Evolutionary conservation across 2,113 vertebrate species (phyloP).

Genomic region (Heteronetta atricapilla): DNA sequence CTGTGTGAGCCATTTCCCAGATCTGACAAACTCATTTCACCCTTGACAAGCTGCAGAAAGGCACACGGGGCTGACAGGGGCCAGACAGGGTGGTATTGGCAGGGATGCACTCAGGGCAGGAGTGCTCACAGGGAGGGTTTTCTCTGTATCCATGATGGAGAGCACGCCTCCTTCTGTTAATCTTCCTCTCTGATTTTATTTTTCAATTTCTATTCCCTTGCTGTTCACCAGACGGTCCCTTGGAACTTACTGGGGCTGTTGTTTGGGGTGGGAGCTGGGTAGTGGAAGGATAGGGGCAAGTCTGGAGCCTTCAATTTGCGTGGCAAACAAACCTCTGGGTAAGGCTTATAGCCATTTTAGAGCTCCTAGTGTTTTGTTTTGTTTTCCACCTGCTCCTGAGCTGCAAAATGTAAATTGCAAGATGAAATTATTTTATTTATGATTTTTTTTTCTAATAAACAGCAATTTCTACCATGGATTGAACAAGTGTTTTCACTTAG

Average conservation of each 20-base stretch:
- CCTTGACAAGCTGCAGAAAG: background rate
- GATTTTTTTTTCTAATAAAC: conserved; percentile 64
- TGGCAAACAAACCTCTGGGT: background rate
- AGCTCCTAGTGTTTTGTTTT: background rate
- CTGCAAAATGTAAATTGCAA: conserved; percentile 49
- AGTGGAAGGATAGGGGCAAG: background rate
- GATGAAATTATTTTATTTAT: conserved; percentile 57
- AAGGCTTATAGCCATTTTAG: background rate
- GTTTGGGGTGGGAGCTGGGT: background rate
- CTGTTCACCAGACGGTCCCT: background rate
- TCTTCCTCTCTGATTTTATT: background rate
- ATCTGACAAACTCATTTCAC: background rate
- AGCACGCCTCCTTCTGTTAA: background rate
- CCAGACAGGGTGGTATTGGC: fast-evolving
- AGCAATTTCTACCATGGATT: conserved; percentile 26
- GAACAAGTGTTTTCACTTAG: conserved; percentile 49
- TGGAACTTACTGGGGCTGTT: background rate
- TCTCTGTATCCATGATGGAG: background rate
- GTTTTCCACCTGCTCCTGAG: background rate
- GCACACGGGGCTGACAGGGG: background rate
- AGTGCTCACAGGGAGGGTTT: background rate
- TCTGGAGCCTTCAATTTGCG: background rate
- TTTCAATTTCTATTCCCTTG: background rate
- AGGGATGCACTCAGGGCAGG: background rate
- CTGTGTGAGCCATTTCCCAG: background rate